Percentiles rank a stretch among this genome's conserved stretches.
Evolutionary conservation across 2,888 invertebrate genomes (phyloP).

Genomic region (Ferrisia virgata): DNA sequence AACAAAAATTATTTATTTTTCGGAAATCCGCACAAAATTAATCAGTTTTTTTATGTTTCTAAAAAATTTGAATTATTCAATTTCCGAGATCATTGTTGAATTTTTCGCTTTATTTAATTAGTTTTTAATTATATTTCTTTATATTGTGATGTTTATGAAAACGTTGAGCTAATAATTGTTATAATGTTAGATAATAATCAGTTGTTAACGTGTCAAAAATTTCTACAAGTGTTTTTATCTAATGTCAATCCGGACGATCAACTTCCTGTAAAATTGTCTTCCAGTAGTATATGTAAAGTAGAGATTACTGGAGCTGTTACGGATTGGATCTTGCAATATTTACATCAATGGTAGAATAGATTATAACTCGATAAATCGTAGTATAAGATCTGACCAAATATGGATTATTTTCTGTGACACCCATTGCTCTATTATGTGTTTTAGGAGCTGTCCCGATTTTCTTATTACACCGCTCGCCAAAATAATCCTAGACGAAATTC

Average conservation of each 20-base stretch:
- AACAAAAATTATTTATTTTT: not conserved
- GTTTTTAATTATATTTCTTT: not conserved
- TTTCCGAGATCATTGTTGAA: not conserved
- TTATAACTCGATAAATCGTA: not conserved
- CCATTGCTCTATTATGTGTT: slow-evolving; percentile 52
- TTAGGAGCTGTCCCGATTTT: slow-evolving; percentile 68
- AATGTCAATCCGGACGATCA: slow-evolving; percentile 70
- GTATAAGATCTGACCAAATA: not conserved
- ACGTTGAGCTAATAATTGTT: not conserved
- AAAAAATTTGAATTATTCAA: not conserved
- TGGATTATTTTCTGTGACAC: not conserved
- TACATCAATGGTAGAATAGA: slow-evolving; percentile 68
- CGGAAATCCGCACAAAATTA: not conserved
- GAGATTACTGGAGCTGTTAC: slow-evolving; percentile 73
- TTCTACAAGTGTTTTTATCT: slow-evolving; percentile 69
- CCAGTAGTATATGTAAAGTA: slow-evolving; percentile 54
- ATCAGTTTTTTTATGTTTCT: not conserved
- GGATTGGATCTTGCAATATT: slow-evolving; percentile 73
- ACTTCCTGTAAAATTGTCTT: slow-evolving; percentile 67
- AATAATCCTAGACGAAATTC: slow-evolving; percentile 67
- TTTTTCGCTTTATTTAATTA: not conserved
- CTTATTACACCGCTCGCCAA: slow-evolving; percentile 66
- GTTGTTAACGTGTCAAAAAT: slow-evolving; percentile 66
- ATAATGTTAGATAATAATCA: slow-evolving; percentile 62
- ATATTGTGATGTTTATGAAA: not conserved